These are phyloP conservation scores for Corythucha ciliata DNA, from an alignment of 2,888 invertebrate genomes.

Conservation along the genomic window DNA sequence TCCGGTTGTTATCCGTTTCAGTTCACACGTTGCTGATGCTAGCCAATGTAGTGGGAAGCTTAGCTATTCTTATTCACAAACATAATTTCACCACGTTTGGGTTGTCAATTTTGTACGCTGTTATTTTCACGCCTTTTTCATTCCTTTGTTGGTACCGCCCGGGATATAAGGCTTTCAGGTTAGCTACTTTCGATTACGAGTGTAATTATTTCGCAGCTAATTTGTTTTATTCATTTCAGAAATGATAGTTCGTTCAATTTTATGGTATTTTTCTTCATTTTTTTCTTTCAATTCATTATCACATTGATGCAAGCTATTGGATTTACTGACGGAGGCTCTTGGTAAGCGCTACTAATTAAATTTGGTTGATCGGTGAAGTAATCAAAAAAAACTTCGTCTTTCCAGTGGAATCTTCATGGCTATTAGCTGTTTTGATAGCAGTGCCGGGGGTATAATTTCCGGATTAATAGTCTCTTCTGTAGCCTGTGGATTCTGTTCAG, in stretches of 20 bases:
- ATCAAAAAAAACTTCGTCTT: constrained; percentile 36
- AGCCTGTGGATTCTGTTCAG: constrained; percentile 66
- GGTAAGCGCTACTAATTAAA: constrained; percentile 51
- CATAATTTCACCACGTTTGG: constrained; percentile 66
- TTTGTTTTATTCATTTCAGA: constrained; percentile 45
- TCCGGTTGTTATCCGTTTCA: constrained; percentile 46
- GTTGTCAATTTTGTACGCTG: constrained; percentile 75
- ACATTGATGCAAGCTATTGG: constrained; percentile 83
- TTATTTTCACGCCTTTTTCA: constrained; percentile 90
- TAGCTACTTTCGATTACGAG: background rate
- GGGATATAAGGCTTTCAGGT: constrained; percentile 95
- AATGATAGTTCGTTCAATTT: constrained; percentile 99
- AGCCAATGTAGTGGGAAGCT: constrained; percentile 75
- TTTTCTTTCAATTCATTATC: constrained; percentile 89
- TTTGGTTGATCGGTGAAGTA: background rate
- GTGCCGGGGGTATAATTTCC: constrained; percentile 53
- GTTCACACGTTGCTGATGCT: constrained; percentile 81
- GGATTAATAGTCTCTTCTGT: constrained; percentile 71
- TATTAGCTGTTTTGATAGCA: constrained; percentile 50
- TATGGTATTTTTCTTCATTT: constrained; percentile 99
- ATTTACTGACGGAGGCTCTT: constrained; percentile 71
- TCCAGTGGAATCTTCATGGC: constrained; percentile 72
- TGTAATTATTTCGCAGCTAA: constrained; percentile 1
- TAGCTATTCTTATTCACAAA: constrained; percentile 60
- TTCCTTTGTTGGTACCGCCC: constrained; percentile 99